Base-by-base conservation (phyloP, 2,797 vertebrate species). In the Dryobates pubescens region DNA sequence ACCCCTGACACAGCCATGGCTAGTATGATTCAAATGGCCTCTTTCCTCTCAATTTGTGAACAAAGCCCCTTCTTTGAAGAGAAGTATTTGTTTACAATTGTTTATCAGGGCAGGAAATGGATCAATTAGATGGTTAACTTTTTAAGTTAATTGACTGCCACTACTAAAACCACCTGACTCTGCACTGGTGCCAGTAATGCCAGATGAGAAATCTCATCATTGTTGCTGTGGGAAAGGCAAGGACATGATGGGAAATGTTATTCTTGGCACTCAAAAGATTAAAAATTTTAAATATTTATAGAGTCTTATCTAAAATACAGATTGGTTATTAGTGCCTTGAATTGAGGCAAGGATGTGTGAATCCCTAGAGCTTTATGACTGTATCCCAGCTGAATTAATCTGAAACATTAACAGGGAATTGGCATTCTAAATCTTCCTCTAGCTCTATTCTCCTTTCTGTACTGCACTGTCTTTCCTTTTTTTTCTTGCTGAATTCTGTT, bases 231-330 rank as follows among this genome's bases (percentile, higher is more conserved):
- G 82, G 90, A 96, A 95, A 87, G 87, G 75, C 88, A 77, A 84
- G 77, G 79, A 93, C 79, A 26, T 2, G n/a, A 67, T 88, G 90
- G 94, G 91, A 97, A 92, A 88, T 73, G 58, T 91, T 94, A 82
- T 89, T 92, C 87, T 96, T 95, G 81, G 80, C 79, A 58, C 68
- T 71, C 1, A 0, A 79, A 95, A 93, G 95, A 96, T 96, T 94
- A 82, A 92, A 95, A 81, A 69, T 82, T 71, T 94, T 96, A 96
- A 97, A 97, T 97, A 97, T 98, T 97, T 97, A 96, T 97, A 91
- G 67, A 77, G 94, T 91, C 96, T 97, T 98, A 97, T 96, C 97
- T 96, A 92, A 97, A 96, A 76, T 92, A 87, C 88, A 96, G 95
- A 95, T 96, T 97, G 91, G 93, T 96, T 96, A 94, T 97, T 97